phyloP scores from a whole-genome alignment of 2,888 invertebrate species.

The Ethmia dodecea region DNA sequence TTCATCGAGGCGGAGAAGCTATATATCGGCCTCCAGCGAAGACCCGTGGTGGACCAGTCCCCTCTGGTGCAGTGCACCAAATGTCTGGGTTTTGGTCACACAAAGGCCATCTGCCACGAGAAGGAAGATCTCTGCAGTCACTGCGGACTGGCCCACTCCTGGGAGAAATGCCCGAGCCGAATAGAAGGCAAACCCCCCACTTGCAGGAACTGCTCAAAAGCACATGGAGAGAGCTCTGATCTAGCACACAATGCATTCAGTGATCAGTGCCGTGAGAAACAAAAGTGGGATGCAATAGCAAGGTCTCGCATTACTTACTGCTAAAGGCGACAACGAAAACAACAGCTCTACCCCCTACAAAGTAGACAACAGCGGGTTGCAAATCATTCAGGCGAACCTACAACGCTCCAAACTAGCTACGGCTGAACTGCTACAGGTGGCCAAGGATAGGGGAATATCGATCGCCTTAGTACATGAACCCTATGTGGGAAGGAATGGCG shows the following conservation, averaged over 20 bases:
- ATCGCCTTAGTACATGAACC: conserved; percentile 26
- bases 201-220: conserved; percentile 11
- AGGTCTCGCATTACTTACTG: conserved; percentile 16
- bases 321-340: conserved; percentile 13
- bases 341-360: too few species aligned
- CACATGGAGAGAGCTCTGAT: not conserved
- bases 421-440: conserved; percentile 18
- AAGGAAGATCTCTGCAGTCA: too few species aligned
- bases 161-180: conserved; percentile 10
- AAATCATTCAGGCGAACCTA: conserved; percentile 21
- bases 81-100: conserved; percentile 18
- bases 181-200: conserved; percentile 4
- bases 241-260: too few species aligned
- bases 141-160: too few species aligned
- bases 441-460: not conserved
- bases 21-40: too few species aligned
- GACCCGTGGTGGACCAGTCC: conserved; percentile 11
- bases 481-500: too few species aligned
- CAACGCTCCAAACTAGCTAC: conserved; percentile 20
- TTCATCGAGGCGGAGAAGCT: too few species aligned
- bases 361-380: too few species aligned
- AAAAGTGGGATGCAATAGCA: too few species aligned
- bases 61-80: too few species aligned
- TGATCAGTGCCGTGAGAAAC: too few species aligned
- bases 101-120: conserved; percentile 12